Evolutionary conservation across 2,888 invertebrate species (phyloP).

Genomic region (Griposia aprilina): DNA sequence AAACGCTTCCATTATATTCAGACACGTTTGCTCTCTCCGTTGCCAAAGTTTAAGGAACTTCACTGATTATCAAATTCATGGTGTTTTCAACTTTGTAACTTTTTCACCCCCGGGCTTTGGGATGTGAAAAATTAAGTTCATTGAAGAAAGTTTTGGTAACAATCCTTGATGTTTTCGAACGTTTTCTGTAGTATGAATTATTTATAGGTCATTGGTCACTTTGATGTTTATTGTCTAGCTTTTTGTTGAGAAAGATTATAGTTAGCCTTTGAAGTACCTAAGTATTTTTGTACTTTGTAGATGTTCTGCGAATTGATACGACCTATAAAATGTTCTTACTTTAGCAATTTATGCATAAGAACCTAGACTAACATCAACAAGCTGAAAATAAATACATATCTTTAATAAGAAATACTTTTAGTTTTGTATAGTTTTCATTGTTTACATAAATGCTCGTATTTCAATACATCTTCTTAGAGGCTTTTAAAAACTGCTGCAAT

Average conservation of each 20-base stretch:
- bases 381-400: not conserved
- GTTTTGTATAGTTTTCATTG: not conserved
- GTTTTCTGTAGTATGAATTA: constrained; percentile 7
- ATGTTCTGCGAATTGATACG: not conserved
- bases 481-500: not conserved
- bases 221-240: constrained; percentile 7
- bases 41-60: constrained; percentile 39
- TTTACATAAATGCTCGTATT: not conserved
- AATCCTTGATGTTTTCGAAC: constrained; percentile 31
- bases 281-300: not conserved
- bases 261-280: not conserved
- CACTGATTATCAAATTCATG: constrained; percentile 54
- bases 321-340: not conserved
- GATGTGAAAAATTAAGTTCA: constrained; percentile 35
- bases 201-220: constrained; percentile 22
- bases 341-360: not conserved
- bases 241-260: not conserved
- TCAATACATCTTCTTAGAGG: not conserved
- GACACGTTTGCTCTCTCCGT: constrained; percentile 42
- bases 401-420: not conserved
- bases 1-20: constrained; percentile 47
- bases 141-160: constrained; percentile 27
- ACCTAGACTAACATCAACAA: not conserved
- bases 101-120: constrained; percentile 39
- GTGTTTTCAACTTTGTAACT: constrained; percentile 41